Percentiles rank a stretch among this genome's conserved stretches.
phyloP scores from a whole-genome alignment of 2,797 vertebrate species.

The Salarias fasciatus region DNA sequence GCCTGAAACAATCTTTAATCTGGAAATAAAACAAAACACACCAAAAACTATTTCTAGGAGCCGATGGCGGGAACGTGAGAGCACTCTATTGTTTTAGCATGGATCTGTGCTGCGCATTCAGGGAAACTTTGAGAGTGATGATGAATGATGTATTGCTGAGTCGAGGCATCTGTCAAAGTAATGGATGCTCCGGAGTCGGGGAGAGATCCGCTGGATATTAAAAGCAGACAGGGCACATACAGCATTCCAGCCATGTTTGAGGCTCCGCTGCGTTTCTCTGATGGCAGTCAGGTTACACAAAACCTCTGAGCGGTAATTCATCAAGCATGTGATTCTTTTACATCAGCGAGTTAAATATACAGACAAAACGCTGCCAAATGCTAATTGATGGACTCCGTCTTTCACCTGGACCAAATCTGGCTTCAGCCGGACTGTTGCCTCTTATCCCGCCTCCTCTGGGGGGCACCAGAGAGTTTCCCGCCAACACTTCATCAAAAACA shows the following conservation, averaged over 20 bases:
- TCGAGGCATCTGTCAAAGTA: conserved; percentile 53
- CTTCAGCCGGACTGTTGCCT: too few species aligned
- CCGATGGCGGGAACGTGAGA: conserved; percentile 7
- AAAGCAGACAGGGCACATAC: conserved; percentile 28
- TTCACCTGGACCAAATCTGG: too few species aligned
- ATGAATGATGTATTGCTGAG: conserved; percentile 61
- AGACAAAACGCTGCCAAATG: too few species aligned
- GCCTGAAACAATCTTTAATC: conserved; percentile 36
- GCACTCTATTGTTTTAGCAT: conserved; percentile 2
- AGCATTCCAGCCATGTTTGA: conserved; percentile 18
- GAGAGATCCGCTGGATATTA: conserved; percentile 37
- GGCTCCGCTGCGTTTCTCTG: conserved; percentile 5
- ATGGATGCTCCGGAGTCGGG: conserved; percentile 55
- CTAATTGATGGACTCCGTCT: too few species aligned
- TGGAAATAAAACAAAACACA: conserved; percentile 19
- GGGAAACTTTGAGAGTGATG: conserved; percentile 52
- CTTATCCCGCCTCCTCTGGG: too few species aligned
- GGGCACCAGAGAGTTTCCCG: too few species aligned
- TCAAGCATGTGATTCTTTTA: background rate
- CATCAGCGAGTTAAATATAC: background rate
- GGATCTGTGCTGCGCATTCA: conserved; percentile 21
- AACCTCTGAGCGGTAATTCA: background rate
- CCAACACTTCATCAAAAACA: too few species aligned
- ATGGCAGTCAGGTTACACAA: conserved; percentile 5
- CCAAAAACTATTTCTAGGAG: conserved; percentile 11